phyloP scores from a whole-genome alignment of 2,113 vertebrate genomes.

The Sturnira hondurensis region DNA sequence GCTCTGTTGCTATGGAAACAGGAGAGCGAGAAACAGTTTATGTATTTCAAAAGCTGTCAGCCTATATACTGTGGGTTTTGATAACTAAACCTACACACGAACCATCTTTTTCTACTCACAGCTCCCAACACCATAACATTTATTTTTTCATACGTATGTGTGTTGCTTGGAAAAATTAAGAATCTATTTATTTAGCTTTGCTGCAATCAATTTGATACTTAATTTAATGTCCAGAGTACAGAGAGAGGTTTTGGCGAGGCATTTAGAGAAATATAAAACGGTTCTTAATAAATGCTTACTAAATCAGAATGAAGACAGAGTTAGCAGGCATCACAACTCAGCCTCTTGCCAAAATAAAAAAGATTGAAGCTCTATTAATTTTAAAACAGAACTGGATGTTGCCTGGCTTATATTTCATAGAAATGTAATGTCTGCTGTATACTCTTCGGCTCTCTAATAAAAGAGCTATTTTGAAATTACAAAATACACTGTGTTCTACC shows the following conservation, averaged over 20 bases:
- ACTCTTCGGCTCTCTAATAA: slow-evolving; percentile 52
- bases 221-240: slow-evolving; percentile 67
- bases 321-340: slow-evolving; percentile 66
- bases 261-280: slow-evolving; percentile 65
- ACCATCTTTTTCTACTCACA: slow-evolving; percentile 65
- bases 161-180: slow-evolving; percentile 76
- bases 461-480: slow-evolving; percentile 71
- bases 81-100: slow-evolving; percentile 84
- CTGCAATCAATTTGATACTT: slow-evolving; percentile 70
- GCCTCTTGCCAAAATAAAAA: slow-evolving; percentile 66
- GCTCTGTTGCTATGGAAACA: slow-evolving; percentile 86
- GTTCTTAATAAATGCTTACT: slow-evolving; percentile 75
- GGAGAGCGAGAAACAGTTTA: slow-evolving; percentile 83
- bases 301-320: slow-evolving; percentile 73
- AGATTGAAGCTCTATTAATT: slow-evolving; percentile 70
- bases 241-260: slow-evolving; percentile 28
- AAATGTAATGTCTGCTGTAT: slow-evolving; percentile 58
- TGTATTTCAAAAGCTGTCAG: slow-evolving; percentile 87
- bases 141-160: slow-evolving; percentile 67
- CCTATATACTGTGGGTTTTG: slow-evolving; percentile 84
- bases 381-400: slow-evolving; percentile 59
- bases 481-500: slow-evolving; percentile 74
- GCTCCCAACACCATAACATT: slow-evolving; percentile 60
- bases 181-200: slow-evolving; percentile 70
- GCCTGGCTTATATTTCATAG: slow-evolving; percentile 61